phyloP scores from a whole-genome alignment of 2,888 invertebrate species.

The Folsomia manolachei region DNA sequence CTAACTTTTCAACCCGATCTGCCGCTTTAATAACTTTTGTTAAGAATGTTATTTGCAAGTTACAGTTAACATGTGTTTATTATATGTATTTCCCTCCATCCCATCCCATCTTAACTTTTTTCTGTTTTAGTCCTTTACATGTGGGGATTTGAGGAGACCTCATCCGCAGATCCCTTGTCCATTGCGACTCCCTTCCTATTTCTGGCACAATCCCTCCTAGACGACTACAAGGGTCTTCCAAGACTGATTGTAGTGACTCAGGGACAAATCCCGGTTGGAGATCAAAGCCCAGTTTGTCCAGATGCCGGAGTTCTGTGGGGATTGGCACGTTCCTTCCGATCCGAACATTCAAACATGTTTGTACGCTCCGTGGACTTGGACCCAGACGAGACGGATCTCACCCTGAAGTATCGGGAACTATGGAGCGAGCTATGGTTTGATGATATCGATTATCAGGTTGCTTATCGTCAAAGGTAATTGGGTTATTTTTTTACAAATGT shows the following conservation, averaged over 20 bases:
- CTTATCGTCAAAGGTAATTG: no score
- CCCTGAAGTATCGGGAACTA: constrained; percentile 18
- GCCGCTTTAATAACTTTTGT: no score
- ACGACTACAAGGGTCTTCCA: constrained; percentile 25
- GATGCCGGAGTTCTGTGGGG: constrained; percentile 21
- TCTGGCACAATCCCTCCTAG: constrained; percentile 26
- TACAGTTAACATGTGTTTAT: no score
- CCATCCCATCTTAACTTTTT: no score
- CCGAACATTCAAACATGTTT: constrained; percentile 28
- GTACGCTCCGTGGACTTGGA: constrained; percentile 26
- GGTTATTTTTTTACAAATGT: no score
- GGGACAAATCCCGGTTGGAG: constrained; percentile 25
- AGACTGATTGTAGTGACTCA: constrained; percentile 25
- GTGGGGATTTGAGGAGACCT: constrained; percentile 22
- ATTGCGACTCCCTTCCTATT: constrained; percentile 23
- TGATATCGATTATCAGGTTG: constrained; percentile 29
- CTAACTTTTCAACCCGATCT: no score
- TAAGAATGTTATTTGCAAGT: no score
- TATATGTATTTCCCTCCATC: no score
- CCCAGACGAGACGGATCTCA: constrained; percentile 25
- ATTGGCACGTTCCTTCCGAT: constrained; percentile 25
- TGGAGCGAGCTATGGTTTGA: constrained; percentile 37
- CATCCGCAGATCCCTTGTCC: constrained; percentile 13
- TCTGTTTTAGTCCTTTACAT: constrained; percentile 20
- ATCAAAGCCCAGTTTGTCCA: constrained; percentile 21